Base-by-base conservation (phyloP, 23 tunicate genomes). In the Clavelina lepadiformis region DNA sequence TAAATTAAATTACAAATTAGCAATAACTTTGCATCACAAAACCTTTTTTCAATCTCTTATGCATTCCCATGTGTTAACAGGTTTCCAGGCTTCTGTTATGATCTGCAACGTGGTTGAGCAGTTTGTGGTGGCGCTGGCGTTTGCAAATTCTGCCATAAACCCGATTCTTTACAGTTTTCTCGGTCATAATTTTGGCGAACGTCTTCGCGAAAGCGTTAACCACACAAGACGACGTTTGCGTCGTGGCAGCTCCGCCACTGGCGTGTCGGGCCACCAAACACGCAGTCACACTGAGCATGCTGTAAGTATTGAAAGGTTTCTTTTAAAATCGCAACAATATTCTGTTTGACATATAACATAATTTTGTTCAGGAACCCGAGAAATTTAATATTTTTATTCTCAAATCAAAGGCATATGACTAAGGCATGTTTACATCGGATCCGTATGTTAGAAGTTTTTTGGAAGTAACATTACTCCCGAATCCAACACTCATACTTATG, bases 91-190 rank as follows among this genome's bases (percentile, higher is more conserved):
- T 33, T 62, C 85, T 5, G 83, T 72, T 33, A 50, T 82, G 1
- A 57, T 68, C 38, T 88, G 96, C 36, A 30, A 51, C 37, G 86
- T 78, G 30, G 31, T 79, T 7, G 87, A 74, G 46, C 76, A 88
- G 22, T 67, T 79, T 29, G 50, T 88, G 19, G 71, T 63, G 25
- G 97, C 97, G 18, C 53, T 89, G 45, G 87, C 79, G 3, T 89
- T 76, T 67, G 65, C 89, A 2, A 89, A 89, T 69, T 81, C 97
- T 4, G 97, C 97, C 15, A 57, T 89, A 32, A 89, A 89, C 51
- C 97, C 97, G 41, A 63, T 89, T 32, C 46, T 89, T 56, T 89
- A 89, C 79, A 89, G 79, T 8, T 89, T 89, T 65, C 67, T 89
- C 29, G 87, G 97, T 11, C 88, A 89, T 54, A 89, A 89, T 69